Evolutionary conservation across 2,888 invertebrate genomes (phyloP).

Genomic region (Andricus quercusramuli): DNA sequence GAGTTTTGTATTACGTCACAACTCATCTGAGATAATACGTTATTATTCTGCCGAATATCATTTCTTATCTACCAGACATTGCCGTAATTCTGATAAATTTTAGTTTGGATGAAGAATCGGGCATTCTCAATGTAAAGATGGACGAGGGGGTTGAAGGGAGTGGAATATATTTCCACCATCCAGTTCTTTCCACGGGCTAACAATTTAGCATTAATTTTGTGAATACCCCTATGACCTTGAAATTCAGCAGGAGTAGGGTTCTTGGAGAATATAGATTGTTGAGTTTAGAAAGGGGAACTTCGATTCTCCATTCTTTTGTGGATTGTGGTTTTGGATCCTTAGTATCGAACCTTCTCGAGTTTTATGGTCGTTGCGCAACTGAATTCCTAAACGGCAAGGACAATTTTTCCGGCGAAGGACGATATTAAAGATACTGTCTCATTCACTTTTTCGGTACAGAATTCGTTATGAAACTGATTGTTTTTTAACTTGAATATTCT

Average conservation of each 20-base stretch:
- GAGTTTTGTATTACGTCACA: constrained; percentile 9
- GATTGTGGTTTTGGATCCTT: background rate
- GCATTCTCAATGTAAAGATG: background rate
- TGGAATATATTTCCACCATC: background rate
- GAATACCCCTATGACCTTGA: background rate
- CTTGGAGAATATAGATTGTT: constrained; percentile 17
- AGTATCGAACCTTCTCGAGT: background rate
- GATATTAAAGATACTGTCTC: background rate
- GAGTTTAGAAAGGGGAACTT: constrained; percentile 16
- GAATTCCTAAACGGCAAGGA: background rate
- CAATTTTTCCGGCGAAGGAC: background rate
- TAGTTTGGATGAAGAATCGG: background rate
- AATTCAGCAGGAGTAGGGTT: background rate
- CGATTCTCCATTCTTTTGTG: constrained; percentile 7
- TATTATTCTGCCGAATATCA: constrained; percentile 21
- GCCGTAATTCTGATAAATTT: constrained; percentile 22
- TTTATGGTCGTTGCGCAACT: background rate
- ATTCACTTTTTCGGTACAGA: background rate
- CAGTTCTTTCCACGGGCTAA: background rate
- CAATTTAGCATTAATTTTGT: background rate
- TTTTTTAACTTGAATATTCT: background rate
- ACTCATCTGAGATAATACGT: background rate
- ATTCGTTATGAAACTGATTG: background rate
- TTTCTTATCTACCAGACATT: constrained; percentile 23
- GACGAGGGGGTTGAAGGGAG: background rate